Percentiles rank a stretch among this genome's conserved stretches.
These are phyloP conservation scores for Arizona elegans DNA, from an alignment of 2,113 vertebrate species.

Conservation along the genomic window DNA sequence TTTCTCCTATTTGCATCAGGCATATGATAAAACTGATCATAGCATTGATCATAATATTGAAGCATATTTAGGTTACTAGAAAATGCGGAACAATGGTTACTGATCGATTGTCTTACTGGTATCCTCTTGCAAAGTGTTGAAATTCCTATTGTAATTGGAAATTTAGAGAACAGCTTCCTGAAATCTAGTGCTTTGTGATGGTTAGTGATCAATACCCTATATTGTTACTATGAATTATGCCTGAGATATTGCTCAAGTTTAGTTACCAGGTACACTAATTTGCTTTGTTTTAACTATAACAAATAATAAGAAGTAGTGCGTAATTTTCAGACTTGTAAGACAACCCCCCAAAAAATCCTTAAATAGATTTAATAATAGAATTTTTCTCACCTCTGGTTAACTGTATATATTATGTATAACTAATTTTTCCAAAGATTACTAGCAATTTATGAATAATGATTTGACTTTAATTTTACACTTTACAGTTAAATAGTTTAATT, in stretches of 20 bases:
- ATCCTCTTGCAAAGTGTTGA: not conserved
- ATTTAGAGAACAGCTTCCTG: not conserved
- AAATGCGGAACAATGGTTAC: not conserved
- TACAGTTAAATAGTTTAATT: not conserved
- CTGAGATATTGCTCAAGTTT: not conserved
- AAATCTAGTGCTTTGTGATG: not conserved
- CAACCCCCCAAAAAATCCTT: slow-evolving; percentile 18
- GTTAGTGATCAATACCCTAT: not conserved
- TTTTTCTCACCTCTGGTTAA: slow-evolving; percentile 12
- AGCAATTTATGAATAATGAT: not conserved
- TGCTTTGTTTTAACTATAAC: slow-evolving; percentile 18
- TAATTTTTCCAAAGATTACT: not conserved
- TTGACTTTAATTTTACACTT: not conserved
- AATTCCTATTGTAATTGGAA: not conserved
- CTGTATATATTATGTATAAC: not conserved
- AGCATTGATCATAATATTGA: not conserved
- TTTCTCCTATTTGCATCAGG: not conserved
- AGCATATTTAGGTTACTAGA: too few species aligned
- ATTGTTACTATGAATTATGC: not conserved
- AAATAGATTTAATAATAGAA: not conserved
- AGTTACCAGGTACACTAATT: not conserved
- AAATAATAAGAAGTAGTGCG: slow-evolving; percentile 23
- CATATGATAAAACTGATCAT: not conserved
- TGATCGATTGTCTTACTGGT: not conserved
- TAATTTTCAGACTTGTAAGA: slow-evolving; percentile 32